Conservation (phyloP, 2,113 vertebrate genomes). For the Carassius gibelio region DNA sequence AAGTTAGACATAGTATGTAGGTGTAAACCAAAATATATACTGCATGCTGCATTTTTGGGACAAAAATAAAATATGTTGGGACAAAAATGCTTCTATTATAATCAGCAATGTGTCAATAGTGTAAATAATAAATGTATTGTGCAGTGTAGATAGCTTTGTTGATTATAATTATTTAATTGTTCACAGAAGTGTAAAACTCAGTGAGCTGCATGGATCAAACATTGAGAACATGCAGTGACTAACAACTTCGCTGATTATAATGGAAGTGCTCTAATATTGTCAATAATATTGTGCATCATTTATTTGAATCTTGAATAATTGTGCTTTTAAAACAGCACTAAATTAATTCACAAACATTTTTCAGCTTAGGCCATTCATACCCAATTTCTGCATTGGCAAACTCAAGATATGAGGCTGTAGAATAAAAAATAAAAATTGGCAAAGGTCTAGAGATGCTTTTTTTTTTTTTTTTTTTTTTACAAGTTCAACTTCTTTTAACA, state of each 20-base stretch:
- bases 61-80: not conserved
- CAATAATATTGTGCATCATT: not conserved
- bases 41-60: not conserved
- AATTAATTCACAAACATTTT: not conserved
- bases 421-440: not conserved
- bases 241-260: not conserved
- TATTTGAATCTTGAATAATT: not conserved
- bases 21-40: not conserved
- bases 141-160: not conserved
- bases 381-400: not conserved
- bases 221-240: not conserved
- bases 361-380: not conserved
- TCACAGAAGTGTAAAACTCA: not conserved
- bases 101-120: not conserved
- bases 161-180: not conserved
- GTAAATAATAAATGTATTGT: not conserved
- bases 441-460: not conserved
- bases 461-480: no score
- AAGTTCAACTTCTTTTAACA: no score
- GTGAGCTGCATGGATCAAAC: not conserved
- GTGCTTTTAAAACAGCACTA: not conserved
- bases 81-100: not conserved
- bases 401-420: not conserved
- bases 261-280: not conserved
- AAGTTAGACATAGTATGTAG: not conserved